Conservation (phyloP, 2,797 vertebrate genomes). For the Lagodon rhomboides region DNA sequence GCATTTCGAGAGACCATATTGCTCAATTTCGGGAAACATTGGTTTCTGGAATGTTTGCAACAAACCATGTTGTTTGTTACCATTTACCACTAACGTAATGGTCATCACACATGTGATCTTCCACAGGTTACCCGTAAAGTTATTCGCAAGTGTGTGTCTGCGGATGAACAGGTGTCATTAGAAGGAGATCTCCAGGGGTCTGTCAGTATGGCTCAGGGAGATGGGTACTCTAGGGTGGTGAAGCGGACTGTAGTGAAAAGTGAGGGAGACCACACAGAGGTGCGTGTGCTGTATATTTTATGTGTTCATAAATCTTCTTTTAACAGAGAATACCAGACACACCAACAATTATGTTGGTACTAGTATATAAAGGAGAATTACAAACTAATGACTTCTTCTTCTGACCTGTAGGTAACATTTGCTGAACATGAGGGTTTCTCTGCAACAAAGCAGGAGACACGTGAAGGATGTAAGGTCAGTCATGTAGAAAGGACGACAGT, state of each 20-base stretch:
- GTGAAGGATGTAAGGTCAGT: conserved; percentile 86
- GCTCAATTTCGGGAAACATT: background rate
- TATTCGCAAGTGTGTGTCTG: conserved; percentile 88
- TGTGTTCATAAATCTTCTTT: background rate
- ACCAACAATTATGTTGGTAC: background rate
- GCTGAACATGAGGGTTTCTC: conserved; percentile 82
- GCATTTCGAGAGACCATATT: background rate
- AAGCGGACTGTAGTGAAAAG: conserved; percentile 92
- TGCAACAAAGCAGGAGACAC: conserved; percentile 75
- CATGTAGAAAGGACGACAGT: conserved; percentile 87
- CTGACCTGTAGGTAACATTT: conserved; percentile 89
- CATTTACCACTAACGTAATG: background rate
- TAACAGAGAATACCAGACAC: background rate
- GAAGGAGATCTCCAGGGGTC: conserved; percentile 85
- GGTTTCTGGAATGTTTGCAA: background rate
- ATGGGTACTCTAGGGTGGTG: conserved; percentile 88
- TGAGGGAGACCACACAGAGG: conserved; percentile 91
- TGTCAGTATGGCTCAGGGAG: conserved; percentile 81
- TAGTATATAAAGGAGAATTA: background rate
- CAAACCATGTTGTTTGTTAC: background rate
- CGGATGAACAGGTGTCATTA: conserved; percentile 87
- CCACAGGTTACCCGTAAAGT: conserved; percentile 91
- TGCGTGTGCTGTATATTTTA: conserved; percentile 56
- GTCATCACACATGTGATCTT: conserved; percentile 26
- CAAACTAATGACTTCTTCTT: background rate